These are phyloP conservation scores for Nerophis lumbriciformis DNA, from an alignment of 2,113 vertebrate genomes.

Conservation along the genomic window DNA sequence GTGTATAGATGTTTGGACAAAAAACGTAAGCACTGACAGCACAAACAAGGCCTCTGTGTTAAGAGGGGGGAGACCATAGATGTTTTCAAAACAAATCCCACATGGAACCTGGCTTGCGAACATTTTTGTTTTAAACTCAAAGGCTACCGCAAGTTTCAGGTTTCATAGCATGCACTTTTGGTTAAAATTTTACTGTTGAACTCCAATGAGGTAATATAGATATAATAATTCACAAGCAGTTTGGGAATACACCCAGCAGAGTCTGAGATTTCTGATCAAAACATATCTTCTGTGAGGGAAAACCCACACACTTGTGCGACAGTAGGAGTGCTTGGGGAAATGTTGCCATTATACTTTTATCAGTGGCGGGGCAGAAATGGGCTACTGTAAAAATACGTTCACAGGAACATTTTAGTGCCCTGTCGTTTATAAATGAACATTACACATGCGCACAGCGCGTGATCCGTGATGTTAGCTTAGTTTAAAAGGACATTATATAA, in stretches of 20 bases:
- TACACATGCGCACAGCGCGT: no score
- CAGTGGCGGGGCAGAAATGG: no score
- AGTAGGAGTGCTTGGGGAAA: no score
- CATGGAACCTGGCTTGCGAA: neutral
- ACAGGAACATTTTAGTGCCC: no score
- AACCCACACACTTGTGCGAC: no score
- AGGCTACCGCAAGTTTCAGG: neutral
- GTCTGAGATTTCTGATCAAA: no score
- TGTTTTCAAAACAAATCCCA: neutral
- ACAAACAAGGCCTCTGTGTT: conserved; percentile 6
- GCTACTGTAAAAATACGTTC: no score
- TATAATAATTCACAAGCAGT: neutral
- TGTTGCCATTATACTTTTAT: no score
- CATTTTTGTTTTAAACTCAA: neutral
- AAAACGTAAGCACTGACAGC: neutral
- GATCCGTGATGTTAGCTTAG: no score
- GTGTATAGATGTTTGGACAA: conserved; percentile 3
- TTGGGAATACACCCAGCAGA: neutral
- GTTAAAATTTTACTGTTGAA: neutral
- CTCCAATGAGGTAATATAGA: neutral
- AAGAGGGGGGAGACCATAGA: neutral
- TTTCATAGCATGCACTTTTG: neutral
- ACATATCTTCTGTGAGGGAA: no score
- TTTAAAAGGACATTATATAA: no score
- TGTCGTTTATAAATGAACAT: no score